Base-by-base conservation (phyloP, 1,140 invertebrate genomes). In the Drosophila orosa region DNA sequence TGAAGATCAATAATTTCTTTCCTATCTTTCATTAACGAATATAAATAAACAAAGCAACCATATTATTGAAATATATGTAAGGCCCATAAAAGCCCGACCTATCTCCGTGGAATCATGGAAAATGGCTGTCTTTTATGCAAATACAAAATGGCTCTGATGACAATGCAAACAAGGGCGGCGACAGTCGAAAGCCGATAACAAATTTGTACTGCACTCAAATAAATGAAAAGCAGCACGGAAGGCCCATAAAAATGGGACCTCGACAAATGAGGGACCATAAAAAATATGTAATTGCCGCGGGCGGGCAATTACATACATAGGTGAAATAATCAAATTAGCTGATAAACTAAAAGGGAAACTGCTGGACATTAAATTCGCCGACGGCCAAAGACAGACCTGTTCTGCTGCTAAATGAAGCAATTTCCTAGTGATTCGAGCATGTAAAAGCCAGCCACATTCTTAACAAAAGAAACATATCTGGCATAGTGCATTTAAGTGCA, bases 241-340 rank as follows among this genome's bases (percentile, higher is more conserved):
- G 22, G 27, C n/a, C 31, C 44, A 37, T 55, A 47, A 37, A 52
- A 42, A 27, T 15, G 39, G 31, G 40, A 31, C 8, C 22, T 19
- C 35, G 35, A 54, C 59, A 75, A 78, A 74, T 78, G 71, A 59
- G 25, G 15, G 47, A 42, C 24, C 62, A 63, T 74, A 68, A 74
- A 80, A 78, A 74, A 56, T 71, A 58, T 35, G 52, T 74, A 74
- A 87, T 83, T 82, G 61, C 66, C 4, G 42, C 58, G 45, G 42
- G 17, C 27, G 47, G 31, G 47, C 40, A 69, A 85, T 85, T 81
- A n/a, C n/a, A n/a, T n/a, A n/a, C n/a, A n/a, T n/a, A 63, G 65
- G 72, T 90, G 78, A 67, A 66, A 90, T 85, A 90, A 90, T 79
- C 75, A 74, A 85, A 90, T 90, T 90, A 85, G 48, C 58, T 37